Conservation (phyloP, 2,888 invertebrate species). For the Bellardia pandia region DNA sequence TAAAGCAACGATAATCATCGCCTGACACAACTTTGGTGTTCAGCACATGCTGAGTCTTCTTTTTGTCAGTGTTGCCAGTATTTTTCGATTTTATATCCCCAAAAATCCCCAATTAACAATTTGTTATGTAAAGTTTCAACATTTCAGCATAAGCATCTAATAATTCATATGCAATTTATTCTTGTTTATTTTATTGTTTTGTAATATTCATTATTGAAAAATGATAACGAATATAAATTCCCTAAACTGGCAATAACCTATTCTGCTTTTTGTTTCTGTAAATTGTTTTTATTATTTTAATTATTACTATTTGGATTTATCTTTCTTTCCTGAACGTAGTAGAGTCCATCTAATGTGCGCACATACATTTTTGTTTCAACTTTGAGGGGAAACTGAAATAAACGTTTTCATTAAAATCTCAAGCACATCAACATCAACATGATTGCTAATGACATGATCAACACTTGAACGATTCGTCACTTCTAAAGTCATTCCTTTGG, state of each 20-base stretch:
- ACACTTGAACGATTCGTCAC: slow-evolving; percentile 73
- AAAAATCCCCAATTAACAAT: no score
- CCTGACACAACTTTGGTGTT: not conserved
- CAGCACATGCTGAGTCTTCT: slow-evolving; percentile 44
- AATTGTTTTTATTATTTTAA: slow-evolving; percentile 14
- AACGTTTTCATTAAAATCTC: slow-evolving; percentile 66
- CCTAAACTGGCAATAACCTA: no score
- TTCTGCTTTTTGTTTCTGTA: not conserved
- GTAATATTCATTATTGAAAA: no score
- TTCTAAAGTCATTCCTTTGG: slow-evolving; percentile 61
- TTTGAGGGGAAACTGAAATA: slow-evolving; percentile 27
- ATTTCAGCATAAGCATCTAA: no score
- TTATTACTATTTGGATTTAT: slow-evolving; percentile 11
- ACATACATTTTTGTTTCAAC: not conserved
- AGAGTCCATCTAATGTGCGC: slow-evolving; percentile 8
- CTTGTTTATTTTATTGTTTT: no score
- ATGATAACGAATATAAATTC: no score
- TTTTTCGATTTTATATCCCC: no score
- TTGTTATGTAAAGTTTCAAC: no score
- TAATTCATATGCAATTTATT: no score
- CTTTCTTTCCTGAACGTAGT: not conserved
- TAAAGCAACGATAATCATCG: not conserved
- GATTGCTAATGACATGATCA: slow-evolving; percentile 77
- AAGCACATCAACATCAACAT: slow-evolving; percentile 71
- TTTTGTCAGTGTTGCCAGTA: not conserved